Conservation (phyloP, 2,113 vertebrate species). For the Gallinago media region DNA sequence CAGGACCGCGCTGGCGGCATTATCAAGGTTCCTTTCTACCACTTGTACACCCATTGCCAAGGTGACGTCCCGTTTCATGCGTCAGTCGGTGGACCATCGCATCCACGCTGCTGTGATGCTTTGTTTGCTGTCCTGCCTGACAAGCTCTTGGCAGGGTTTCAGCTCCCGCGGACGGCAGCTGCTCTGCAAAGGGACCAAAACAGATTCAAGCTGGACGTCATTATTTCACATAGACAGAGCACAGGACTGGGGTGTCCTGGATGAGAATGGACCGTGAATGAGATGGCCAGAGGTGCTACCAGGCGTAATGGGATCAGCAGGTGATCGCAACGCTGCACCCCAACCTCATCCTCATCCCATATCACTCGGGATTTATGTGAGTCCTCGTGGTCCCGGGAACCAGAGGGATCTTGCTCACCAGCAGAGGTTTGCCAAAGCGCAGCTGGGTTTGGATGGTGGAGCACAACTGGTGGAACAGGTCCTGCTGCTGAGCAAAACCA, state of each 20-base stretch:
- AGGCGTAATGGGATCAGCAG: not conserved
- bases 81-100: not conserved
- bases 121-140: conserved; percentile 68
- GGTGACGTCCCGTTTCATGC: conserved; percentile 38
- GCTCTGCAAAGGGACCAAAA: not conserved
- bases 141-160: conserved; percentile 53
- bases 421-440: not conserved
- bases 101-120: not conserved
- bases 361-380: not conserved
- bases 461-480: not conserved
- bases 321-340: not conserved
- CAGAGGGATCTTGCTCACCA: not conserved
- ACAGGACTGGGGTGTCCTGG: not conserved
- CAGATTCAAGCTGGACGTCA: not conserved
- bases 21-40: conserved; percentile 25
- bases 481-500: not conserved
- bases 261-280: not conserved
- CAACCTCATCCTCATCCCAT: not conserved
- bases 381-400: fast-evolving
- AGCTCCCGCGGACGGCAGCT: conserved; percentile 48
- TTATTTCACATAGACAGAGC: not conserved
- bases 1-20: not conserved
- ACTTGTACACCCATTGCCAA: conserved; percentile 36
- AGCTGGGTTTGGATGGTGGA: not conserved
- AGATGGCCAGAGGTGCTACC: not conserved